phyloP scores from a whole-genome alignment of 1,140 invertebrate genomes.

The Drosophila teissieri region DNA sequence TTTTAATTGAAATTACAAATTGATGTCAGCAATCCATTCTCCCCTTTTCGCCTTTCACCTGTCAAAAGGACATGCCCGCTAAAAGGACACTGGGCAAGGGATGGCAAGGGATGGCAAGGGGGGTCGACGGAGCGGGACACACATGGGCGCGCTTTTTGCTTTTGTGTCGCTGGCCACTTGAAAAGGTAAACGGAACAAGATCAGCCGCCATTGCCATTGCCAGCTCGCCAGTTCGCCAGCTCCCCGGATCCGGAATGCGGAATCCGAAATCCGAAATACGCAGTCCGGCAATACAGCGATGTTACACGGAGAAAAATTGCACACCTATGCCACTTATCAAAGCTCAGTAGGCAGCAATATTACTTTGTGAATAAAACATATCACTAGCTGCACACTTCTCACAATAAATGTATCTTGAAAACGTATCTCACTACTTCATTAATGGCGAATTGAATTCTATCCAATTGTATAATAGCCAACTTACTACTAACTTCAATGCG shows the following conservation, averaged over 20 bases:
- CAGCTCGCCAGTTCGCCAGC: constrained; percentile 22
- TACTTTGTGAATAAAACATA: no score
- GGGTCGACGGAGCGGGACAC: neutral
- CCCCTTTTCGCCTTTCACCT: constrained; percentile 10
- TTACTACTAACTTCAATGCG: no score
- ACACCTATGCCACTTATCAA: neutral
- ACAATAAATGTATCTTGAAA: no score
- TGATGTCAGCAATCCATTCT: constrained; percentile 47
- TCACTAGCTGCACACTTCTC: no score
- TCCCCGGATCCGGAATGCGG: constrained; percentile 31
- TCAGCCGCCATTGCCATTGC: constrained; percentile 54
- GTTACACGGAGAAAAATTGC: neutral
- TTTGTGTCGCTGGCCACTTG: constrained; percentile 18
- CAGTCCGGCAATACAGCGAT: constrained; percentile 3
- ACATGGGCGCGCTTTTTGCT: constrained; percentile 1
- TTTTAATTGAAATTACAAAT: constrained; percentile 81
- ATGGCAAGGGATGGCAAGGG: no score
- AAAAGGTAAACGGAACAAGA: constrained; percentile 58
- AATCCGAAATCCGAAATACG: constrained; percentile 9
- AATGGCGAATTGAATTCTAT: no score
- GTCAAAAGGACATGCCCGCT: constrained; percentile 19
- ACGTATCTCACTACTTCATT: no score
- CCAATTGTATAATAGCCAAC: neutral
- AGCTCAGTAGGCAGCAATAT: no score
- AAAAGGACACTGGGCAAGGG: neutral